Base-by-base conservation (phyloP, 2,888 invertebrate species). In the Conops quadrifasciatus region DNA sequence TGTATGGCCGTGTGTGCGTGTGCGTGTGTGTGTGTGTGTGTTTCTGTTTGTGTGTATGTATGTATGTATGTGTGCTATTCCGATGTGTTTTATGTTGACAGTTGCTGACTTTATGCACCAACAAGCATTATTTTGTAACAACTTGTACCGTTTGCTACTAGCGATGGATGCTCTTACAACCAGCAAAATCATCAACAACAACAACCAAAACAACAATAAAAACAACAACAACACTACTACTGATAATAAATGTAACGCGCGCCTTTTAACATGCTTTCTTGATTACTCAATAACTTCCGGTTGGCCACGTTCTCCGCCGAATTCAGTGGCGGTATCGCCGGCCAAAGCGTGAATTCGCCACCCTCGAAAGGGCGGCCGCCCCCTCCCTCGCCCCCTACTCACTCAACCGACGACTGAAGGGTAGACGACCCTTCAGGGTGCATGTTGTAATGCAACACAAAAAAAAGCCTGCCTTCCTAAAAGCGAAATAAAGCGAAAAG, bases 251-350 rank as follows among this genome's bases (percentile, higher is more conserved):
- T 1, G 49, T 58, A 69, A 66, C 70, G 71, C 9, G 56, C 43
- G 26, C 26, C 24, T 51, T 26, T 47, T 51, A n/a, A 68, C 72
- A 72, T 60, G 72, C 69, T 68, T 68, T 59, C 77, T 81, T 79
- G 81, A 79, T 80, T 79, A 80, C 81, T 81, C 81, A 80, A 80
- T 79, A 81, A 80, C 26, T 24, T 56, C 16, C 11, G 21, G 56
- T 56, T 56, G 56, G 21, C n/a, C 9, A 56, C n/a, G 2, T 16
- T 7, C 21, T 56, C 9, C 21, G 11, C 11, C 56, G 4, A 4
- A 7, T 9, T 36, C 36, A 36, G 5, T 36, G 5, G n/a, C n/a
- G n/a, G n/a, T n/a, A n/a, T n/a, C n/a, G n/a, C n/a, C n/a, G n/a
- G n/a, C n/a, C n/a, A n/a, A n/a, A n/a, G n/a, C n/a, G n/a, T n/a